phyloP scores from a whole-genome alignment of 1,140 invertebrate species.

The Cotesia glomerata region DNA sequence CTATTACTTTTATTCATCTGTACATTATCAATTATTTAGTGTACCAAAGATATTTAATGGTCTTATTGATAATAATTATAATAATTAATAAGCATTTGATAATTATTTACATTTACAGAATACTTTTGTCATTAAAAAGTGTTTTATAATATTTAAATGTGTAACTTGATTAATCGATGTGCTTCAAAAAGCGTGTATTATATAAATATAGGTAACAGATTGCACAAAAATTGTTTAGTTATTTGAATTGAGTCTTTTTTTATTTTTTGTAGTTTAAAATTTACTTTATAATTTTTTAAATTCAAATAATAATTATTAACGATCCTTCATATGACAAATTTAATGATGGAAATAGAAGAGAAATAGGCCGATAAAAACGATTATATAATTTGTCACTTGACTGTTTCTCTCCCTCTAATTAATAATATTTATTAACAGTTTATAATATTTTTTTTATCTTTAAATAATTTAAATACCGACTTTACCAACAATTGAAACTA shows the following conservation, averaged over 20 bases:
- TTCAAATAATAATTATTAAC: no score
- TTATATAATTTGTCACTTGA: constrained; percentile 1
- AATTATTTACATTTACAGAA: not conserved
- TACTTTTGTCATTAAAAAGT: not conserved
- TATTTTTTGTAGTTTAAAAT: no score
- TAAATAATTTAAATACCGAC: not conserved
- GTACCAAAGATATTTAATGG: no score
- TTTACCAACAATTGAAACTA: constrained; percentile 55
- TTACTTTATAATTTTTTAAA: no score
- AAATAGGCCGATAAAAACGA: constrained; percentile 17
- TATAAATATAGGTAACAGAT: not conserved
- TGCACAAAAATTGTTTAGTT: not conserved
- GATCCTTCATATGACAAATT: not conserved
- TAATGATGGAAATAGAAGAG: not conserved
- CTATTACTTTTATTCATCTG: not conserved
- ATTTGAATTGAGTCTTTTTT: not conserved
- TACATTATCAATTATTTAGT: constrained; percentile 11
- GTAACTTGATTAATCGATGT: not conserved
- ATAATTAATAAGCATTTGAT: not conserved
- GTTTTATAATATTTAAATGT: not conserved
- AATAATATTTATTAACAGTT: not conserved
- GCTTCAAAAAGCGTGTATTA: not conserved
- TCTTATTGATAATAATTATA: not conserved
- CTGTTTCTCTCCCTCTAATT: not conserved
- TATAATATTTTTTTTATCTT: not conserved